Evolutionary conservation across 2,113 vertebrate species (phyloP).

Genomic region (Nesoenas mayeri): DNA sequence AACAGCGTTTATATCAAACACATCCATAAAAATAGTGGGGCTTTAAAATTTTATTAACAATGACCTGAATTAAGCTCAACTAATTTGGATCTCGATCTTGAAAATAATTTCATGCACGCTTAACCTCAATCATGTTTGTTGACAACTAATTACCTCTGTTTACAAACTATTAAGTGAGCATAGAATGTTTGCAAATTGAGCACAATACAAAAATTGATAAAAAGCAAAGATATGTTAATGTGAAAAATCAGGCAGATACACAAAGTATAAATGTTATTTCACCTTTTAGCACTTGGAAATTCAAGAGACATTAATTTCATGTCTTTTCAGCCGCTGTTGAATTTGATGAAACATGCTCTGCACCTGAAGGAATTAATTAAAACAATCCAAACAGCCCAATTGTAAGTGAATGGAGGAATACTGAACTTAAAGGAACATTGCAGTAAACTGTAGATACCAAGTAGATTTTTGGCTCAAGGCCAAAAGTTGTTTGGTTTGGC

Average conservation of each 20-base stretch:
- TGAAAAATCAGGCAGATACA: not conserved
- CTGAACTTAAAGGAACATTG: not conserved
- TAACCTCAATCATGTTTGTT: conserved; percentile 20
- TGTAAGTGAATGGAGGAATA: conserved; percentile 3
- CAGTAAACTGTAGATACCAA: not conserved
- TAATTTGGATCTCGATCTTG: conserved; percentile 34
- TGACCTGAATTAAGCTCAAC: conserved; percentile 37
- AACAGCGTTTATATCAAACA: conserved; percentile 36
- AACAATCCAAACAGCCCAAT: not conserved
- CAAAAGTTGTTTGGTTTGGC: conserved; percentile 40
- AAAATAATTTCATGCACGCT: conserved; percentile 41
- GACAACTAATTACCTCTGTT: conserved; percentile 44
- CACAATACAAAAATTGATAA: conserved; percentile 28
- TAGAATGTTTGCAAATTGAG: conserved; percentile 23
- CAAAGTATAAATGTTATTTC: not conserved
- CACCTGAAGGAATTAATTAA: conserved; percentile 9
- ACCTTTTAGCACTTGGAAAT: not conserved
- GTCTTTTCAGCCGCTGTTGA: conserved; percentile 4
- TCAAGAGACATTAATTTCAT: not conserved
- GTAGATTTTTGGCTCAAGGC: not conserved
- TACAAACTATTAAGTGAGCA: not conserved
- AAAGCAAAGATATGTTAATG: not conserved
- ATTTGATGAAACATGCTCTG: conserved; percentile 10
- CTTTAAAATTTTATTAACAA: conserved; percentile 50
- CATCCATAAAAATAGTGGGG: conserved; percentile 2